Base-by-base conservation (phyloP, 2,113 vertebrate species). In the Barnardius zonarius region DNA sequence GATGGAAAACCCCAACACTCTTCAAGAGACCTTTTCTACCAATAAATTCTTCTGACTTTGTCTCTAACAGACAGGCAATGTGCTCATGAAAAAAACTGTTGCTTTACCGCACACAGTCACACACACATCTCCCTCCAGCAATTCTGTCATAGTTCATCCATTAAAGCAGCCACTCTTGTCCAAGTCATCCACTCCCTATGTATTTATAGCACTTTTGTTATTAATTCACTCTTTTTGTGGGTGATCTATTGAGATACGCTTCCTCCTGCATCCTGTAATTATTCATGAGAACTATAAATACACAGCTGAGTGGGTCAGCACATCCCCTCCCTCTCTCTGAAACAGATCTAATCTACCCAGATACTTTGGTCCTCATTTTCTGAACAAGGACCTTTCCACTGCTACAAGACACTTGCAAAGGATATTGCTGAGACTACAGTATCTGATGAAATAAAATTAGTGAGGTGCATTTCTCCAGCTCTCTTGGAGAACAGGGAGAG, bases 271-370 rank as follows among this genome's bases (percentile, higher is more conserved):
- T 93, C 83, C 93, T 94, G 83, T 78, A 20, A 78, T 88, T 92
- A 90, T 92, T 94, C 76, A 72, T 84, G 64, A 78, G n/a, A 80
- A 37, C 74, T 94, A 88, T 86, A 96, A 96, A 92, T 95, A 88
- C 54, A 27, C 46, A 74, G n/a, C 25, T 55, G 63, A 86, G 84
- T 70, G 79, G 54, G 82, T 48, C 9, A 13, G 62, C 46, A 73
- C 16, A 63, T 41, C 44, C 57, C 37, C 88, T 77, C 68, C 13
- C 23, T 24, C 48, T 52, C 41, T 73, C 35, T 72, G 39, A 90
- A 96, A 79, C 27, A 88, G 46, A 80, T 55, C 12, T 83, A 67
- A 67, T 55, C 75, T 68, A 68, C 41, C 31, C 48, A 67, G 69
- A 83, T 55, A 62, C 20, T 51, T 75, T 74, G 31, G 16, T 79